Base-by-base conservation (phyloP, 1,140 invertebrate genomes). In the Drosophila nebulosa region DNA sequence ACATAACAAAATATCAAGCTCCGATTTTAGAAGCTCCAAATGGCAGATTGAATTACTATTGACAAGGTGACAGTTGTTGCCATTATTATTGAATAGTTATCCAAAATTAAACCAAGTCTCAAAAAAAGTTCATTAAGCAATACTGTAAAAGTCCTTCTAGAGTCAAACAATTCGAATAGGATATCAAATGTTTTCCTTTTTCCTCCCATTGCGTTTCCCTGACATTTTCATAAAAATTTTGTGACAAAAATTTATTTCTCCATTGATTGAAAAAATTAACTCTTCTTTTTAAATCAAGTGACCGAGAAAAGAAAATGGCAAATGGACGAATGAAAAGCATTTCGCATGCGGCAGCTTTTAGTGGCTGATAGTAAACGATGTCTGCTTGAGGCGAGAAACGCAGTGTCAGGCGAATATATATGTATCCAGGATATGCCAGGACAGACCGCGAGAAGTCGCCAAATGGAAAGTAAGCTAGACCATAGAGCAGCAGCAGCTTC, bases 381-480 rank as follows among this genome's bases (percentile, higher is more conserved):
- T 50, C 55, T n/a, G n/a, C n/a, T n/a, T n/a, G n/a, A n/a, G n/a
- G n/a, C 46, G 30, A 46, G 58, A 56, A 39, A 62, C 53, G 61
- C 36, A 58, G 53, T 69, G 42, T 36, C 35, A 39, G 46, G 50
- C n/a, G 58, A n/a, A 21, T 46, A 21, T 42, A 2, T 9, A 42
- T 16, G 5, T 42, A 18, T 16, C 9, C 21, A 21, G 24, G 60
- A 60, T 53, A 74, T 53, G n/a, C n/a, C n/a, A 58, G 39, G 58
- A n/a, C 50, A 66, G 55, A 59, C 64, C 79, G 69, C 74, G 64
- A 74, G 62, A 61, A 57, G 27, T 51, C 27, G 60, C 56, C 22
- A 69, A 81, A 63, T 46, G 64, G 35, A 74, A 78, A 83, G 58
- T 53, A 52, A 36, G 64, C 30, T 39, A 58, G 50, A 56, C 27